These are phyloP conservation scores for Anneissia japonica DNA, from an alignment of 35 echinoderm and acorn worm genomes.

Conservation along the genomic window DNA sequence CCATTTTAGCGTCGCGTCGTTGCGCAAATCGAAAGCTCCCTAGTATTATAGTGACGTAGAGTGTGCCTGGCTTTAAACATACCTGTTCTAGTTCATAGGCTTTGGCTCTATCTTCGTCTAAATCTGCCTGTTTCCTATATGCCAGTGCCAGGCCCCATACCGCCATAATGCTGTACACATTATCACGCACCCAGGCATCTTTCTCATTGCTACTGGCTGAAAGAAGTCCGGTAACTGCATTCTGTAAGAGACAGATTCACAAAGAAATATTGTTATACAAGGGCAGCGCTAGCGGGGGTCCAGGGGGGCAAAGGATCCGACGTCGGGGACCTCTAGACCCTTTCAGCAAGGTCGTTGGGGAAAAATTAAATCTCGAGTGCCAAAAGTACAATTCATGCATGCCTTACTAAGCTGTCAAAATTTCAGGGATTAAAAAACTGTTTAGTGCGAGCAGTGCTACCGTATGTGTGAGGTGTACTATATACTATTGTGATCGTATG, in stretches of 20 bases:
- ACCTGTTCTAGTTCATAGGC: slow-evolving; percentile 94
- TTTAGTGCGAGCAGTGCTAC: no score
- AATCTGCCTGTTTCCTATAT: slow-evolving; percentile 88
- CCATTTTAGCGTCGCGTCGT: no score
- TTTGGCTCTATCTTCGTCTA: slow-evolving; percentile 95
- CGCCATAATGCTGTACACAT: slow-evolving; percentile 86
- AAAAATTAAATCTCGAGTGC: not conserved
- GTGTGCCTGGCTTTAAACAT: not conserved
- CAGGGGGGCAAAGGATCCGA: not conserved
- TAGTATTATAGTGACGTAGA: not conserved
- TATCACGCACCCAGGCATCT: slow-evolving; percentile 97
- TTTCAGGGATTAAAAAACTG: not conserved
- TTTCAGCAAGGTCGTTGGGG: not conserved
- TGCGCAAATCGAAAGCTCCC: no score
- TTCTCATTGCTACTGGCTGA: slow-evolving; percentile 46
- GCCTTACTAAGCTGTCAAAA: not conserved
- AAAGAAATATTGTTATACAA: no score
- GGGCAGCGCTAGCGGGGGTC: no score
- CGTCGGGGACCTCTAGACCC: not conserved
- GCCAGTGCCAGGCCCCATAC: slow-evolving; percentile 89
- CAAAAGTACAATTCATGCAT: not conserved
- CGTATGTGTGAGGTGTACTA: no score
- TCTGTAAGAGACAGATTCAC: slow-evolving; percentile 43
- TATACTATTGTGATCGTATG: no score
- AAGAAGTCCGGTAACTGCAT: slow-evolving; percentile 74